phyloP scores from a whole-genome alignment of 2,888 invertebrate species.

The Mythimna lalbum region DNA sequence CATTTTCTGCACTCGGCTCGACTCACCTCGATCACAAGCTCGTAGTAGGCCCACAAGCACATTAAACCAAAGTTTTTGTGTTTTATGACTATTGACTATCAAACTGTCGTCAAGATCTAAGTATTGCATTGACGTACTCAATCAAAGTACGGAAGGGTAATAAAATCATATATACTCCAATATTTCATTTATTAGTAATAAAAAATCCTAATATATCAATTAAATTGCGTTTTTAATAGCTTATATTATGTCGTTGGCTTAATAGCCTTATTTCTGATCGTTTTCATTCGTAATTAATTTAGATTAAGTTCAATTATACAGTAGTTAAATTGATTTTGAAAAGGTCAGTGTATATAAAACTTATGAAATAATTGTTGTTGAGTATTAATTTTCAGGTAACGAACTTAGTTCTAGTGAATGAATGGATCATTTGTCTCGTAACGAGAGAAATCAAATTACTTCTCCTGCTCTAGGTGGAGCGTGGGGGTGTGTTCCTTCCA shows the following conservation, averaged over 20 bases:
- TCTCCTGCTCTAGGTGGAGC: no score
- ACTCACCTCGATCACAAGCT: neutral
- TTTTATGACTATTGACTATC: constrained; percentile 71
- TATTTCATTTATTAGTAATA: constrained; percentile 54
- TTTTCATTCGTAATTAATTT: constrained; percentile 34
- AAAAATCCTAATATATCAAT: constrained; percentile 62
- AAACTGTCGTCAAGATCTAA: constrained; percentile 62
- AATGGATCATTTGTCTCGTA: no score
- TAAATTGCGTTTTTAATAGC: constrained; percentile 62
- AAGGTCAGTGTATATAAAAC: constrained; percentile 9
- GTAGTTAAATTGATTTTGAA: constrained; percentile 26
- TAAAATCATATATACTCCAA: constrained; percentile 63
- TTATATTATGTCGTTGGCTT: constrained; percentile 64
- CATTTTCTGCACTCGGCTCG: neutral
- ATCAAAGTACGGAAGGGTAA: constrained; percentile 60
- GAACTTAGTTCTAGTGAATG: no score
- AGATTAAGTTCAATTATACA: constrained; percentile 29
- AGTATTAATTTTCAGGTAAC: neutral
- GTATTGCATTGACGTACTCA: constrained; percentile 66
- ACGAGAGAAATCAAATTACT: no score
- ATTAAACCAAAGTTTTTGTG: constrained; percentile 58
- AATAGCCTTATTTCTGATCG: constrained; percentile 48
- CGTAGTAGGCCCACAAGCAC: constrained; percentile 31
- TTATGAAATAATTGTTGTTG: neutral
- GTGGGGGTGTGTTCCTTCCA: no score